phyloP scores from a whole-genome alignment of 2,113 vertebrate species.

The Mugil cephalus region DNA sequence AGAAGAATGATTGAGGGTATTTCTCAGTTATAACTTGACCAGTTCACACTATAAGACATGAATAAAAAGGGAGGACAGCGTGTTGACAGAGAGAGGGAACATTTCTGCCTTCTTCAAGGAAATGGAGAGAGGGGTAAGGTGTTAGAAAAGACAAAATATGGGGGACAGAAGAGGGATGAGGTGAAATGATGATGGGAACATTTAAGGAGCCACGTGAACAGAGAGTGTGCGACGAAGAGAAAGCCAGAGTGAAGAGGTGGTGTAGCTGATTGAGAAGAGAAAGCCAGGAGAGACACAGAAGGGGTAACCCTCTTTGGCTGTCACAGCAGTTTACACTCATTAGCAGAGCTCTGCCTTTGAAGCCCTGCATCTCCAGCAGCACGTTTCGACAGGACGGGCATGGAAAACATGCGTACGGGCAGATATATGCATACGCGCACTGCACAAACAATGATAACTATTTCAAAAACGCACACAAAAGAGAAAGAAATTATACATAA shows the following conservation, averaged over 20 bases:
- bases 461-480: constrained; percentile 23
- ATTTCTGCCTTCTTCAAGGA: constrained; percentile 40
- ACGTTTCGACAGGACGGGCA: constrained; percentile 46
- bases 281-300: constrained; percentile 47
- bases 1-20: background rate
- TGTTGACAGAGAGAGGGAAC: constrained; percentile 42
- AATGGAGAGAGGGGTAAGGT: constrained; percentile 16
- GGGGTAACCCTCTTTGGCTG: constrained; percentile 65
- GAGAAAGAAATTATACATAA: constrained; percentile 16
- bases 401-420: constrained; percentile 18
- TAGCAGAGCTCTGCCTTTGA: constrained; percentile 70
- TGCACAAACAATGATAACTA: constrained; percentile 1
- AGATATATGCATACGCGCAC: constrained; percentile 17
- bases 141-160: constrained; percentile 16
- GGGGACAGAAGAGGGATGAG: constrained; percentile 10
- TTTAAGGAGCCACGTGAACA: constrained; percentile 25
- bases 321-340: constrained; percentile 75
- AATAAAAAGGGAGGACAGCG: constrained; percentile 8
- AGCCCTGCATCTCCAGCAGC: constrained; percentile 64
- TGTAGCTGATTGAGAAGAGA: constrained; percentile 36
- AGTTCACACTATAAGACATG: constrained; percentile 27
- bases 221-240: constrained; percentile 36
- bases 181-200: constrained; percentile 20
- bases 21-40: constrained; percentile 7
- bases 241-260: constrained; percentile 18